phyloP scores from a whole-genome alignment of 1,140 invertebrate species.

The Condylostylus longicornis region DNA sequence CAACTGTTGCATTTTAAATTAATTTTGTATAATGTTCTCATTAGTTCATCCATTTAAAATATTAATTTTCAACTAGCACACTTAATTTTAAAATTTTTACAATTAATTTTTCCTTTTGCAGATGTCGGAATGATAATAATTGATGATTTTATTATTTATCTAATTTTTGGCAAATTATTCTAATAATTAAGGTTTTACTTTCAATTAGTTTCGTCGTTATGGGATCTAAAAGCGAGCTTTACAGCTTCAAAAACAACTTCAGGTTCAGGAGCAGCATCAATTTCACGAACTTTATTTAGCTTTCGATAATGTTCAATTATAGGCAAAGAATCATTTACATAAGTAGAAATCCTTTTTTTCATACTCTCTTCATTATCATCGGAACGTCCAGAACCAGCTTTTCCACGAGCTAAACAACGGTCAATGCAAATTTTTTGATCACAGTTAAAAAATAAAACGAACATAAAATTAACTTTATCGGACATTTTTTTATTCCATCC shows the following conservation, averaged over 20 bases:
- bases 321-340: slow-evolving; percentile 78
- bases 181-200: no score
- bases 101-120: no score
- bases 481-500: slow-evolving; percentile 85
- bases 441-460: slow-evolving; percentile 91
- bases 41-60: no score
- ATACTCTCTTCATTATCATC: slow-evolving; percentile 92
- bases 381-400: slow-evolving; percentile 73
- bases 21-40: no score
- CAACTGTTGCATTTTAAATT: no score
- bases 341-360: slow-evolving; percentile 81
- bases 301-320: slow-evolving; percentile 79
- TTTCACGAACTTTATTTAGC: slow-evolving; percentile 54
- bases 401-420: slow-evolving; percentile 72
- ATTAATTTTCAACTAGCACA: no score
- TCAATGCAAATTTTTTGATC: slow-evolving; percentile 65
- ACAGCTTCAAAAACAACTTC: slow-evolving; percentile 57
- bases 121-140: no score
- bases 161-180: no score
- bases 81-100: no score
- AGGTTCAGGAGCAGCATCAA: slow-evolving; percentile 54
- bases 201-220: no score
- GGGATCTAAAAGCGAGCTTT: slow-evolving; percentile 30
- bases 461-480: slow-evolving; percentile 69
- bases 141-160: no score